Evolutionary conservation across 1,140 invertebrate species (phyloP), one percentile per base, ranked within the genome.

Genomic region (Araneus ventricosus): DNA sequence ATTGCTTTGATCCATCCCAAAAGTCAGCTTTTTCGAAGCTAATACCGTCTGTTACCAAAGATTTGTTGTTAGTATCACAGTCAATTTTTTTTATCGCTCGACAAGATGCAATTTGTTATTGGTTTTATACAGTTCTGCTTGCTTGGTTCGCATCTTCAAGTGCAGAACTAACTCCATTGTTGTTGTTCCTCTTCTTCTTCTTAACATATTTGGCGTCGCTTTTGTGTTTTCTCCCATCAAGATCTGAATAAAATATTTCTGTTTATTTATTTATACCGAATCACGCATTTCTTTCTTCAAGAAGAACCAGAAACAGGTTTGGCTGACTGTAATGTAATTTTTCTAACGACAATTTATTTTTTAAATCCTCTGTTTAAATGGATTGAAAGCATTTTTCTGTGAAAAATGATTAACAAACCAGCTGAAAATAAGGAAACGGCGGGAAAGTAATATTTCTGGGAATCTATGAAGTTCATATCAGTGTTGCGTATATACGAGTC

Each of bases 51-150:
- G 30, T 6, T 75, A 14, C 17, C 17, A 14, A 75, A 75, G 70
- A 75, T 75, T 75, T 75, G 70, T 37, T 75, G 70, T 37, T 37
- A 20, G 34, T 20, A 22, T 20, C 34, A 30, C 30, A 52, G 45
- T 17, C 17, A 14, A 6, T 52, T n/a, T 67, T 67, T 75, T 75
- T 75, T 75, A 20, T 75, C 70, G 22, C 30, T 75, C 14, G 70
- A 8, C 0, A 75, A 75, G 34, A 34, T 22, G 70, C 70, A 75
- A 75, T 75, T 75, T 75, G 70, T 75, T 75, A 75, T 75, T 75
- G 70, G 70, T 75, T 37, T 75, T 75, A 34, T 75, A 1, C 10
- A 14, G 10, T 17, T 34, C 4, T 75, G 20, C 30, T 34, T 75
- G 14, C 22, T 75, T 37, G 27, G 30, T 34, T 37, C 17, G 27